Evolutionary conservation across 2,797 vertebrate genomes (phyloP), one percentile per base, ranked within the genome.

Genomic region (Hemitrygon akajei): DNA sequence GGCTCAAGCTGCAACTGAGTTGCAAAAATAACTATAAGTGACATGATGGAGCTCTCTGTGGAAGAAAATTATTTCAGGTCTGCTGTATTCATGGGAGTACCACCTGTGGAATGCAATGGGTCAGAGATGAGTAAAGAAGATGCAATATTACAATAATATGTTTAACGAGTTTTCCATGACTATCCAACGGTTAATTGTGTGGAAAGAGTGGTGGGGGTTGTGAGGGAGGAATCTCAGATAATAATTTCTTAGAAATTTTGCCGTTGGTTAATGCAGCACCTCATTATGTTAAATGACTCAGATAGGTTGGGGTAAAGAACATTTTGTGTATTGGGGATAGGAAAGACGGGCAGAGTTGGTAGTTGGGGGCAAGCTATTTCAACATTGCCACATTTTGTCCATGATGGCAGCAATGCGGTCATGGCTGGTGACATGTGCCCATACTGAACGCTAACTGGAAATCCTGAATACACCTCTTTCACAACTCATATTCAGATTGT

Each of bases 31-130:
- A 87, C 84, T 69, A 89, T 20, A 89, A 63, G 22, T 18, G 18
- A 89, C n/a, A 37, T 69, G n/a, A 34, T 89, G n/a, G n/a, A 22
- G 66, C n/a, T 66, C 86, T 66, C 30, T 16, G 40, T 63, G n/a
- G 86, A 89, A 89, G 86, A 69, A 22, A 69, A 89, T 89, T 89
- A 89, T 89, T 89, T 89, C 60, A 69, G 63, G 86, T 89, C 86
- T 89, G 86, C 86, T 89, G n/a, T 18, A n/a, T 69, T 34, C 86
- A 89, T 89, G 86, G 86, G 86, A 89, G 69, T 89, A 63, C 34
- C 63, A 89, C 69, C 86, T 89, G 60, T 69, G 86, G 86, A 89
- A 89, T 89, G 60, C 63, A 89, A 89, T 30, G 69, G 63, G n/a
- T 89, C 86, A 89, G 60, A n/a, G 60, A 69, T 89, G 86, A 89